These are phyloP conservation scores for Aulostomus chinensis DNA, from an alignment of 2,797 vertebrate species.

Conservation along the genomic window DNA sequence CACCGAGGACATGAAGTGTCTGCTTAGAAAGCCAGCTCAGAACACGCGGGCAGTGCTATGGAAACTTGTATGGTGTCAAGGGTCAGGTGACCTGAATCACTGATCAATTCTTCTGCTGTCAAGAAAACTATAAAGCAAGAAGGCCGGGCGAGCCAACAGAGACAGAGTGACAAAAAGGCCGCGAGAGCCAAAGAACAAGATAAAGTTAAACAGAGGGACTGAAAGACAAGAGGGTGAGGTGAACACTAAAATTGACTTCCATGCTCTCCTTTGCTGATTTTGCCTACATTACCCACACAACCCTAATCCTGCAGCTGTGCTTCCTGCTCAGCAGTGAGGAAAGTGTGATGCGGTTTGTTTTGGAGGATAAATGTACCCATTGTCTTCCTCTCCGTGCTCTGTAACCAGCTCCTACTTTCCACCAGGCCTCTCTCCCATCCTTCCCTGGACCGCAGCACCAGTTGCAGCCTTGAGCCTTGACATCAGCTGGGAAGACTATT, in stretches of 20 bases:
- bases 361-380: slow-evolving; percentile 65
- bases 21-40: slow-evolving; percentile 28
- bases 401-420: slow-evolving; percentile 62
- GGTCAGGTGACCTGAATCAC: slow-evolving; percentile 40
- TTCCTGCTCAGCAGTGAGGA: slow-evolving; percentile 49
- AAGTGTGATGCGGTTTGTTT: slow-evolving; percentile 55
- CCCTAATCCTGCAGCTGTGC: slow-evolving; percentile 15
- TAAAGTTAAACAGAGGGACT: slow-evolving; percentile 17
- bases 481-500: slow-evolving; percentile 48
- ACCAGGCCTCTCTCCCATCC: slow-evolving; percentile 26
- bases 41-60: slow-evolving; percentile 21
- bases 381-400: slow-evolving; percentile 54
- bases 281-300: slow-evolving; percentile 56
- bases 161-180: slow-evolving; percentile 15
- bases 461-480: slow-evolving; percentile 16
- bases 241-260: not conserved
- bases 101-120: slow-evolving; percentile 38
- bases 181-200: slow-evolving; percentile 11
- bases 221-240: too few species aligned
- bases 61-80: slow-evolving; percentile 41
- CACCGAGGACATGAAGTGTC: too few species aligned
- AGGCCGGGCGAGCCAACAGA: slow-evolving; percentile 7
- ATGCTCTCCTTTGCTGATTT: not conserved
- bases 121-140: slow-evolving; percentile 12
- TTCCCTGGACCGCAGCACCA: slow-evolving; percentile 5